A percentile compares a stretch with the other conserved stretches of the same genome.
Evolutionary conservation across 1,140 invertebrate species (phyloP).

Genomic region (Hylaeus volcanicus): DNA sequence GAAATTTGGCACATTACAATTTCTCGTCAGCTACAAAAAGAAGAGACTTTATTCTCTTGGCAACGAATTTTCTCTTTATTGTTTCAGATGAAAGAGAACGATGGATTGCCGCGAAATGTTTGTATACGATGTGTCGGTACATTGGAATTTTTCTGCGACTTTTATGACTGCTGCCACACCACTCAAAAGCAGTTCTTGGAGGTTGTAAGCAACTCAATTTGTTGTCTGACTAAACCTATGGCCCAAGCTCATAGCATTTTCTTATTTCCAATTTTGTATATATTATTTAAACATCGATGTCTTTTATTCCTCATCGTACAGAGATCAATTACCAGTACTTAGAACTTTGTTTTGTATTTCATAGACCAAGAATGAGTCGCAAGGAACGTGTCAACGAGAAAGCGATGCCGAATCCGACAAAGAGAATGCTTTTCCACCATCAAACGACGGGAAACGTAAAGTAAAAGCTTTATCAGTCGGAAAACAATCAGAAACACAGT

Average conservation of each 20-base stretch:
- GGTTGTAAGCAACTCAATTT: conserved; percentile 41
- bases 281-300: too few species aligned
- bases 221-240: neutral
- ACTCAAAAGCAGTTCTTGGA: conserved; percentile 56
- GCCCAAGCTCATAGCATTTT: too few species aligned
- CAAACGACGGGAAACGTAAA: conserved; percentile 44
- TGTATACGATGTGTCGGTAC: conserved; percentile 67
- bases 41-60: neutral
- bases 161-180: conserved; percentile 61
- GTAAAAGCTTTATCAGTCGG: conserved; percentile 6
- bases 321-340: neutral
- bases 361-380: neutral
- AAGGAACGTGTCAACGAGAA: neutral
- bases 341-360: neutral
- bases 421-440: conserved; percentile 55
- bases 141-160: conserved; percentile 69
- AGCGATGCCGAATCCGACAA: conserved; percentile 62
- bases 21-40: neutral
- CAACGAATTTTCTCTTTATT: conserved; percentile 24
- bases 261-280: too few species aligned
- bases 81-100: conserved; percentile 68
- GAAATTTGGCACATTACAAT: too few species aligned
- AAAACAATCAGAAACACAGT: neutral
- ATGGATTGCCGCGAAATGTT: conserved; percentile 63
- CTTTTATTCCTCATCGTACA: too few species aligned